A percentile compares a stretch with the other conserved stretches of the same genome.
Evolutionary conservation across 1,140 invertebrate species (phyloP).

Genomic region (Heliothis subflexa): DNA sequence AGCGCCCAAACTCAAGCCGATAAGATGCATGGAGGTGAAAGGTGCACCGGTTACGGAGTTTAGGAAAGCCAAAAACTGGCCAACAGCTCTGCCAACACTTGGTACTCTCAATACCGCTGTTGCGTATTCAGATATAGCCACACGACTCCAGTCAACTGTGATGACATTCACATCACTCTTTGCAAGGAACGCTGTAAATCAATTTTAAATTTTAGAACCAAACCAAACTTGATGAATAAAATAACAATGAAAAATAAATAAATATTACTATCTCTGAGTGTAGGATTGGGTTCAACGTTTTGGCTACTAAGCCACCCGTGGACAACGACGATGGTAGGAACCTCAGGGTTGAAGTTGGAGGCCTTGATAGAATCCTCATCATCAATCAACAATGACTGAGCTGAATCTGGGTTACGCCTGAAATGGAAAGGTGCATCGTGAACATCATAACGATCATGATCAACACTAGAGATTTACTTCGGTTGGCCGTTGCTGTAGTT

Average conservation of each 20-base stretch:
- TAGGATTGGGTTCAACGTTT: conserved; percentile 59
- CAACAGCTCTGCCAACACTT: conserved; percentile 72
- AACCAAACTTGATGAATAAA: too few species aligned
- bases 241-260: too few species aligned
- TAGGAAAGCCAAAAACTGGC: conserved; percentile 84
- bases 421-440: conserved; percentile 18
- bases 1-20: conserved; percentile 95
- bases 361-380: conserved; percentile 60
- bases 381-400: conserved; percentile 59
- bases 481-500: too few species aligned
- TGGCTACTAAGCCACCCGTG: conserved; percentile 72
- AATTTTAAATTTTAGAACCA: too few species aligned
- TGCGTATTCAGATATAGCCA: conserved; percentile 61
- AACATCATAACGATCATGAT: too few species aligned
- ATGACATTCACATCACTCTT: conserved; percentile 87
- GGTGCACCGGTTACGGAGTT: conserved; percentile 57
- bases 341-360: conserved; percentile 65
- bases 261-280: conserved; percentile 61
- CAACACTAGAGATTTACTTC: too few species aligned
- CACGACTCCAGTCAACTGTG: conserved; percentile 88
- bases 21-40: conserved; percentile 90
- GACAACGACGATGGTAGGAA: conserved; percentile 61
- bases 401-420: conserved; percentile 57
- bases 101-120: conserved; percentile 62
- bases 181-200: conserved; percentile 61